Percentiles rank a stretch among this genome's conserved stretches.
Evolutionary conservation across 2,888 invertebrate species (phyloP).

Genomic region (Nectonema munidae): DNA sequence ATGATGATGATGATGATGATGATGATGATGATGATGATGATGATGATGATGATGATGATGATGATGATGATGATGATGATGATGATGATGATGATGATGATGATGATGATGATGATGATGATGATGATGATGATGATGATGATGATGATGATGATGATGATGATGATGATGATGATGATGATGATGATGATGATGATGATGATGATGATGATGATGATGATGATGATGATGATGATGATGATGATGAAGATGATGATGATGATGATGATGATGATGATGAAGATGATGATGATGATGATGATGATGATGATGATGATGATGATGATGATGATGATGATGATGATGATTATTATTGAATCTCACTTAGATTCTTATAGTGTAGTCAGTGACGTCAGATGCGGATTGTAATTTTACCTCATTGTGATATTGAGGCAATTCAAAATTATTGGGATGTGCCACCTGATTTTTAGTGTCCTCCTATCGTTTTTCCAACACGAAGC

Average conservation of each 20-base stretch:
- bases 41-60: constrained; percentile 14
- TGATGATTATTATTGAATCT: no score
- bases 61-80: constrained; percentile 13
- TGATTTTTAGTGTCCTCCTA: no score
- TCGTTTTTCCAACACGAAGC: no score
- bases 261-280: not conserved
- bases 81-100: constrained; percentile 8
- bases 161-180: constrained; percentile 15
- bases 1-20: no score
- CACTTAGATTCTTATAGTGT: not conserved
- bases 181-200: constrained; percentile 12
- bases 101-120: constrained; percentile 10
- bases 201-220: constrained; percentile 10
- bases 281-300: not conserved
- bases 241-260: constrained; percentile 17
- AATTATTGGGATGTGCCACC: no score
- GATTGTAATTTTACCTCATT: not conserved
- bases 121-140: constrained; percentile 6
- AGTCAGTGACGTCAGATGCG: not conserved
- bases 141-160: constrained; percentile 14
- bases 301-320: constrained; percentile 1
- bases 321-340: constrained; percentile 11
- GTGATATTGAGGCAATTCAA: no score
- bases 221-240: constrained; percentile 14
- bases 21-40: no score